Evolutionary conservation across 1,140 invertebrate species (phyloP).

Genomic region (Anoplolepis gracilipes): DNA sequence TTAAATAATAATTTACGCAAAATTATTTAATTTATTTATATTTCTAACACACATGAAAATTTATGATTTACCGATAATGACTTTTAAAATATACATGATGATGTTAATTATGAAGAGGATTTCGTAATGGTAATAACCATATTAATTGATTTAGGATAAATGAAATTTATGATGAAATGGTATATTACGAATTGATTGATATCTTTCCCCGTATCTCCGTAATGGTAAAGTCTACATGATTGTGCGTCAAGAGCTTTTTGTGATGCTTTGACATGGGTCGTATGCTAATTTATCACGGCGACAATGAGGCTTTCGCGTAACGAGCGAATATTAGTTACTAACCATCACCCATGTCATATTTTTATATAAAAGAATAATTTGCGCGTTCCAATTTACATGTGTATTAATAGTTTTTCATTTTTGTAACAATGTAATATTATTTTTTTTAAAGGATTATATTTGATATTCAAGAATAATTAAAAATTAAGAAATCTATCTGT

Average conservation of each 20-base stretch:
- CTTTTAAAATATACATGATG: conserved; percentile 33
- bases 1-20: background rate
- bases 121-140: conserved; percentile 14
- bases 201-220: conserved; percentile 56
- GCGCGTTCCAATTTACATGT: conserved; percentile 35
- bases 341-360: conserved; percentile 70
- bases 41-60: background rate
- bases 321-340: conserved; percentile 76
- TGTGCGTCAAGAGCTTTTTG: conserved; percentile 73
- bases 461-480: conserved; percentile 15
- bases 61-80: conserved; percentile 37
- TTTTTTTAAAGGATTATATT: background rate
- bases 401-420: conserved; percentile 35
- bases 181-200: conserved; percentile 59
- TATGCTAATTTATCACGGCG: conserved; percentile 76
- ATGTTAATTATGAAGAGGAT: conserved; percentile 41
- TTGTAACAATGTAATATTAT: conserved; percentile 24
- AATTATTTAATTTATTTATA: conserved; percentile 17
- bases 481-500: background rate
- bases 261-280: conserved; percentile 73
- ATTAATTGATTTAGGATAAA: conserved; percentile 53
- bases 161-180: conserved; percentile 52
- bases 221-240: conserved; percentile 71
- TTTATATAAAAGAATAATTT: conserved; percentile 58
- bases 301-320: conserved; percentile 74